Percentiles rank a stretch among this genome's conserved stretches.
Evolutionary conservation across 2,888 invertebrate species (phyloP).

Genomic region (Pantelozetes paolii): DNA sequence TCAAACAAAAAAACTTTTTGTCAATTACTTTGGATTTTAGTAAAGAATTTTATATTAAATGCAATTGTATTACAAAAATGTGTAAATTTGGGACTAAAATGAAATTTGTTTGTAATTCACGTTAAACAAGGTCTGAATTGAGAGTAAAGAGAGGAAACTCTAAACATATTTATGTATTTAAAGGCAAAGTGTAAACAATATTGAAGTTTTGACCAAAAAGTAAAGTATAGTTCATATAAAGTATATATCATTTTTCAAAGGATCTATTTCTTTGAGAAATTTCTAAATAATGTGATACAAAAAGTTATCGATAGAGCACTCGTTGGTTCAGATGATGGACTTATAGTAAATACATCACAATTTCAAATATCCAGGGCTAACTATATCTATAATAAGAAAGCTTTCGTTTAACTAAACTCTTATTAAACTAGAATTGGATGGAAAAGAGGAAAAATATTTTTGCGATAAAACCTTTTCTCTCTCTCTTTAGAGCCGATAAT

Average conservation of each 20-base stretch:
- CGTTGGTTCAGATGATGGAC: neutral
- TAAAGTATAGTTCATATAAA: too few species aligned
- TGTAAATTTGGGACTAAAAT: neutral
- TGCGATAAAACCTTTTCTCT: slow-evolving; percentile 20
- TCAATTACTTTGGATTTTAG: neutral
- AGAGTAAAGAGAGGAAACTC: too few species aligned
- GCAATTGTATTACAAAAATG: neutral
- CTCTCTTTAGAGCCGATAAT: slow-evolving; percentile 19
- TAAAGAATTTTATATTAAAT: neutral
- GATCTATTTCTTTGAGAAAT: neutral
- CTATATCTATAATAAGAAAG: slow-evolving; percentile 7
- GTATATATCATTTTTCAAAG: too few species aligned
- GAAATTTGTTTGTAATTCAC: neutral
- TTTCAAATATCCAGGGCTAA: neutral
- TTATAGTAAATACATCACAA: neutral
- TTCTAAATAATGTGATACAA: slow-evolving; percentile 5
- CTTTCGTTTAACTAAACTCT: neutral
- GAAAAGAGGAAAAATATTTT: neutral
- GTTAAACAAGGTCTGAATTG: too few species aligned
- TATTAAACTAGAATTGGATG: neutral
- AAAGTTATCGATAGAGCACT: neutral
- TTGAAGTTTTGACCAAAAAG: slow-evolving; percentile 1
- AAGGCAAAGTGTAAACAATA: neutral
- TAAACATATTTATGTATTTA: neutral
- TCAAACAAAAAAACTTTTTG: neutral